These are phyloP conservation scores for Dione juno DNA, from an alignment of 2,888 invertebrate species.

Conservation along the genomic window DNA sequence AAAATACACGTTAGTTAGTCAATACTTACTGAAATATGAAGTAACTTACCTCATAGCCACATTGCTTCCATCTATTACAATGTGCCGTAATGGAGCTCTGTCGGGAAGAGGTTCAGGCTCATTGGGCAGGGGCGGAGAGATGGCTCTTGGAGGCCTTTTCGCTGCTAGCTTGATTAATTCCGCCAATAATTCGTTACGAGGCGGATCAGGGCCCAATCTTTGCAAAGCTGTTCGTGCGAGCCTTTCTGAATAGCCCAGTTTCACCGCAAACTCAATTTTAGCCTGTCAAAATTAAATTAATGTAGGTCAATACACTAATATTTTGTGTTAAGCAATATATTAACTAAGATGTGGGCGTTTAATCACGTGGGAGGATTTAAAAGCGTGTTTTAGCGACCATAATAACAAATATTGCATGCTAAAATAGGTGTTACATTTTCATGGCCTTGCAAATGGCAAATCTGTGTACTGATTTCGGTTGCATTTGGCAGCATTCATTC, in stretches of 20 bases:
- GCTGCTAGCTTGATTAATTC: constrained; percentile 93
- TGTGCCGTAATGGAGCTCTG: constrained; percentile 84
- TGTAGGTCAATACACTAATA: neutral
- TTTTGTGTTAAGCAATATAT: neutral
- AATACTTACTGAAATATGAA: too few relatives aligned
- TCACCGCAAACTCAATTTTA: constrained; percentile 94
- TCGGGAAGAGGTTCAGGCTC: constrained; percentile 70
- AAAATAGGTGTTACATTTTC: constrained; percentile 6
- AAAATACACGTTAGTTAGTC: too few relatives aligned
- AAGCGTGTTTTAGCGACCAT: neutral
- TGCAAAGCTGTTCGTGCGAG: constrained; percentile 92
- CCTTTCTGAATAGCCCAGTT: constrained; percentile 95
- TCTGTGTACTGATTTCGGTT: neutral
- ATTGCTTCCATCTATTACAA: constrained; percentile 97
- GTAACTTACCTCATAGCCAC: constrained; percentile 92
- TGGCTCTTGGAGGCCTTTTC: constrained; percentile 70
- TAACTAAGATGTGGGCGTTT: neutral
- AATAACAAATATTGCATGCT: neutral
- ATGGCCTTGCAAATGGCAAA: too few relatives aligned
- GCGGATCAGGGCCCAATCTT: constrained; percentile 92
- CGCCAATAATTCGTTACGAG: constrained; percentile 93
- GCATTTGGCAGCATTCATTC: neutral
- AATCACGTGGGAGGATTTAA: constrained; percentile 7
- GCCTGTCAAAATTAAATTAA: constrained; percentile 66
- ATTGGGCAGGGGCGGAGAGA: constrained; percentile 63